Evolutionary conservation across 1,140 invertebrate species (phyloP).

Genomic region (Delia radicum): DNA sequence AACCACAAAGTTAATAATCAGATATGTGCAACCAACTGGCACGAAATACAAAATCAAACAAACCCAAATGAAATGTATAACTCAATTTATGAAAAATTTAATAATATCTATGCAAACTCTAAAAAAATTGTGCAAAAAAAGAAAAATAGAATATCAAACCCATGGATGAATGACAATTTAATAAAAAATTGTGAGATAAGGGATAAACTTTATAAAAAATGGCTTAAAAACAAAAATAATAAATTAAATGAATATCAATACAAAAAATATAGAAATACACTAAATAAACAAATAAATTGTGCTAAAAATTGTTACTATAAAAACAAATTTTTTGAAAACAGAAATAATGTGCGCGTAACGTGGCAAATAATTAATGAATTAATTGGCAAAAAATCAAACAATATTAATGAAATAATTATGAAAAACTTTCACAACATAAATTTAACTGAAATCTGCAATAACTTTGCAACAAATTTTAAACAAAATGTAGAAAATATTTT

Average conservation of each 20-base stretch:
- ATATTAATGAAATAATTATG: too few relatives aligned
- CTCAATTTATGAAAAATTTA: not conserved
- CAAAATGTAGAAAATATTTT: not conserved
- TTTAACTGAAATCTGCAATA: not conserved
- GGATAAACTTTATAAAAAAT: not conserved
- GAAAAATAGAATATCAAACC: not conserved
- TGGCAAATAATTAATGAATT: not conserved
- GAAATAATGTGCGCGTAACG: not conserved
- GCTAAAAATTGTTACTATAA: not conserved
- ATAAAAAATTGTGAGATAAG: not conserved
- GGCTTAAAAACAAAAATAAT: not conserved
- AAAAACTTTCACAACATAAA: not conserved
- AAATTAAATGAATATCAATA: not conserved
- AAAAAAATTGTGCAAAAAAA: not conserved
- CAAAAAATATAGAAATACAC: not conserved
- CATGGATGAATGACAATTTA: too few relatives aligned
- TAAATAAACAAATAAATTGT: not conserved
- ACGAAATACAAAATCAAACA: too few relatives aligned
- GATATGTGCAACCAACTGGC: not conserved
- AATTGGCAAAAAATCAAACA: not conserved
- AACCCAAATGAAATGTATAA: not conserved
- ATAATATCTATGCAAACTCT: not conserved
- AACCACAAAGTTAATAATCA: not conserved
- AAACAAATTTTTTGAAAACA: not conserved
- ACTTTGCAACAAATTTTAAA: not conserved